Percentiles rank a stretch among this genome's conserved stretches.
Conservation (phyloP, 2,113 vertebrate species). For the Pseudorhombus dupliciocellatus region DNA sequence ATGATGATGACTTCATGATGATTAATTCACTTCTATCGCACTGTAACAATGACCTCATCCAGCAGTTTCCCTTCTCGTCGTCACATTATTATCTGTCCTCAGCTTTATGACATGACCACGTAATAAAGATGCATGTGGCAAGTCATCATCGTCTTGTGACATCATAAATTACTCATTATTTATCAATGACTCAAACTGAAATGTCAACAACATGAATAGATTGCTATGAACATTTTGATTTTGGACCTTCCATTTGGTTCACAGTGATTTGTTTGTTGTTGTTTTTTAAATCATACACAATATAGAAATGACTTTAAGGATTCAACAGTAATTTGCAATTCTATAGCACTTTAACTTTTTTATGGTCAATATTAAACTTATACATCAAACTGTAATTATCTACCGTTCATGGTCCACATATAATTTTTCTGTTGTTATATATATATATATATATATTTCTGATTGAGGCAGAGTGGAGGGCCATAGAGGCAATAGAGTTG, state of each 20-base stretch:
- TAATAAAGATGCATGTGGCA: neutral
- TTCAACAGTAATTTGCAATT: neutral
- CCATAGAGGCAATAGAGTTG: neutral
- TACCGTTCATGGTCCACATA: too few species aligned
- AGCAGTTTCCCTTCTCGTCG: neutral
- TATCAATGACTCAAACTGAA: slow-evolving; percentile 1
- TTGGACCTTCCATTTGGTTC: neutral
- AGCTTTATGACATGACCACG: neutral
- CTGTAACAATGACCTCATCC: neutral
- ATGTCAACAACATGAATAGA: neutral
- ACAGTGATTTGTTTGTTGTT: neutral
- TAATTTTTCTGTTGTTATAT: too few species aligned
- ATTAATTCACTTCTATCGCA: neutral
- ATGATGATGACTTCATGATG: neutral
- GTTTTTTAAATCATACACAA: neutral
- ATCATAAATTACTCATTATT: neutral
- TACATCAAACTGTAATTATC: too few species aligned
- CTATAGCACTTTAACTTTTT: too few species aligned
- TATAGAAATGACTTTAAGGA: neutral
- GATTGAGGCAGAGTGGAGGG: too few species aligned
- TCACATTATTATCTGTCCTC: neutral
- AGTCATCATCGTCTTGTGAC: too few species aligned
- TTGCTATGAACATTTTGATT: neutral
- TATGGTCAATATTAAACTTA: too few species aligned
- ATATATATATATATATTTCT: too few species aligned